Evolutionary conservation across 2,113 vertebrate species (phyloP).

Genomic region (Bufo bufo): DNA sequence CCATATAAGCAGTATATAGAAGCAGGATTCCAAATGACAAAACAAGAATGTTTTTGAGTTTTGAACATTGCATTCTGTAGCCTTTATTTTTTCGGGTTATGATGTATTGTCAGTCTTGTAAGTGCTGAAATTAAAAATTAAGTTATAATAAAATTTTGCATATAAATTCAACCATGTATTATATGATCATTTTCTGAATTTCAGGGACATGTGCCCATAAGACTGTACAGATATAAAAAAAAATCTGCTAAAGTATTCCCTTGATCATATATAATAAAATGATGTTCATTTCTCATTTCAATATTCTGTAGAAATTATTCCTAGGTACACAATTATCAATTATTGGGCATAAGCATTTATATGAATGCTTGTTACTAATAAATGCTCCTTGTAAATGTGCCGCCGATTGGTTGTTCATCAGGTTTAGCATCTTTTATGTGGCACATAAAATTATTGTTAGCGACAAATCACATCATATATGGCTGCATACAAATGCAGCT

Average conservation of each 20-base stretch:
- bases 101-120: background rate
- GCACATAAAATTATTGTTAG: too few species aligned
- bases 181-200: background rate
- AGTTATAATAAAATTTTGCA: background rate
- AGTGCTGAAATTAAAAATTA: background rate
- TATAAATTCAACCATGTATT: background rate
- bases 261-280: background rate
- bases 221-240: background rate
- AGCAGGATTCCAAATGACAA: conserved; percentile 53
- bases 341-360: too few species aligned
- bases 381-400: too few species aligned
- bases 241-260: background rate
- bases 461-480: too few species aligned
- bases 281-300: background rate
- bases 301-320: background rate
- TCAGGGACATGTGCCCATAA: background rate
- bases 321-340: background rate
- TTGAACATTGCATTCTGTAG: conserved; percentile 27
- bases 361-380: too few species aligned
- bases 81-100: background rate
- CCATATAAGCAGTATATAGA: conserved; percentile 54
- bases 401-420: too few species aligned
- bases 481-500: too few species aligned
- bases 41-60: conserved; percentile 54
- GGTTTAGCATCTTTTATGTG: too few species aligned